Percentiles rank a stretch among this genome's conserved stretches.
phyloP scores from a whole-genome alignment of 1,140 invertebrate species.

The Drosophila pseudoananassae region DNA sequence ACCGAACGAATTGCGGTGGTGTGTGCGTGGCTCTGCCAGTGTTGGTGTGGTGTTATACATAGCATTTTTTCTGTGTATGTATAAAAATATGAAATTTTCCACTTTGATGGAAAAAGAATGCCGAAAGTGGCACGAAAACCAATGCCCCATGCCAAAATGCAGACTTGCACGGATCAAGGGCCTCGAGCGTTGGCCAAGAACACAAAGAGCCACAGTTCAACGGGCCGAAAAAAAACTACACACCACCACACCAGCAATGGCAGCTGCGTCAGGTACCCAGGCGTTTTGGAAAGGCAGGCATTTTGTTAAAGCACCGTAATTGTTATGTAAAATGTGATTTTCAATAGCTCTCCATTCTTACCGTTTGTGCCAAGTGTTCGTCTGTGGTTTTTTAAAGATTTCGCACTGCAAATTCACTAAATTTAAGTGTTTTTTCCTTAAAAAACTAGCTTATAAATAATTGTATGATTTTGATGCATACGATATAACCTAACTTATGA shows the following conservation, averaged over 20 bases:
- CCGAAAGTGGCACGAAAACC: conserved; percentile 30
- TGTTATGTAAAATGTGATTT: conserved; percentile 79
- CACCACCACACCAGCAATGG: conserved; percentile 52
- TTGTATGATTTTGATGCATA: conserved; percentile 84
- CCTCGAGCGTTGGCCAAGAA: conserved; percentile 11
- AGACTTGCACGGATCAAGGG: conserved; percentile 10
- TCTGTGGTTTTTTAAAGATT: conserved; percentile 84
- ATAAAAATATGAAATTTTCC: conserved; percentile 82
- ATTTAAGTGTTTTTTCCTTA: conserved; percentile 84
- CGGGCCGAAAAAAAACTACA: conserved; percentile 23
- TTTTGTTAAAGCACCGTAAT: conserved; percentile 65
- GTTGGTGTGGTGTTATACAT: conserved; percentile 81
- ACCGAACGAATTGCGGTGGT: conserved; percentile 7
- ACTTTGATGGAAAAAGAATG: conserved; percentile 46
- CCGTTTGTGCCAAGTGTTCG: conserved; percentile 84
- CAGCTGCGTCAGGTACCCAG: conserved; percentile 69
- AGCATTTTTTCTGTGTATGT: conserved; percentile 83
- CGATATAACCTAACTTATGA: conserved; percentile 84
- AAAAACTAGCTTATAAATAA: conserved; percentile 84
- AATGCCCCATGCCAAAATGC: background rate
- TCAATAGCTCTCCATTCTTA: conserved; percentile 64
- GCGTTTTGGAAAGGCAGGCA: conserved; percentile 65
- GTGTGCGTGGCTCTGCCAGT: conserved; percentile 71
- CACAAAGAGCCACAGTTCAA: conserved; percentile 19
- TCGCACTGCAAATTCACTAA: conserved; percentile 84